Percentiles rank a stretch among this genome's conserved stretches.
phyloP scores from a whole-genome alignment of 2,797 vertebrate genomes.

The Aphelocoma californica region DNA sequence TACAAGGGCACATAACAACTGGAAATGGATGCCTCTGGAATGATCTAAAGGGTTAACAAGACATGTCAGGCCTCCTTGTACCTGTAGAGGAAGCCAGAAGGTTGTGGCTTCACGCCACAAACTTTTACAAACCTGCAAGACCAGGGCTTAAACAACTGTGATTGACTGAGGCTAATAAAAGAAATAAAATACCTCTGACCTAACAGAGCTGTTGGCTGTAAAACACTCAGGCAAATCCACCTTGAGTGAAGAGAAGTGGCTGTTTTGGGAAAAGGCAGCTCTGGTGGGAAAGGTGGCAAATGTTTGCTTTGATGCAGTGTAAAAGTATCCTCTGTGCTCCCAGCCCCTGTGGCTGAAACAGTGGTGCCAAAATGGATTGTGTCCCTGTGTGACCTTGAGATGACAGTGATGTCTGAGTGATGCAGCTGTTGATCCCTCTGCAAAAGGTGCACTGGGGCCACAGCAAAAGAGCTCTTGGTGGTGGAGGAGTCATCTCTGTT shows the following conservation, averaged over 20 bases:
- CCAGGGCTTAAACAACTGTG: not conserved
- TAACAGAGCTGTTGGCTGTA: not conserved
- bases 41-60: not conserved
- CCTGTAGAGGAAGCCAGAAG: not conserved
- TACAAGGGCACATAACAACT: not conserved
- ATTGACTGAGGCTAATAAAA: not conserved
- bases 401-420: not conserved
- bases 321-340: not conserved
- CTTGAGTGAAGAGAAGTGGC: not conserved
- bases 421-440: not conserved
- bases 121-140: constrained; percentile 5
- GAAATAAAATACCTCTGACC: not conserved
- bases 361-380: not conserved
- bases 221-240: not conserved
- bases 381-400: not conserved
- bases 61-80: not conserved
- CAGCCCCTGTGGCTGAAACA: not conserved
- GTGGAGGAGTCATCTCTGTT: not conserved
- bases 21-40: not conserved
- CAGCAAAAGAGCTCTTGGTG: not conserved
- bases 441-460: not conserved
- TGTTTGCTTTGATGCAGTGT: not conserved
- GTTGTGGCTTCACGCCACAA: not conserved
- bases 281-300: not conserved
- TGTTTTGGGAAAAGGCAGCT: not conserved